These are phyloP conservation scores for Dicrurus megarhynchus DNA, from an alignment of 2,113 vertebrate species.

Conservation along the genomic window DNA sequence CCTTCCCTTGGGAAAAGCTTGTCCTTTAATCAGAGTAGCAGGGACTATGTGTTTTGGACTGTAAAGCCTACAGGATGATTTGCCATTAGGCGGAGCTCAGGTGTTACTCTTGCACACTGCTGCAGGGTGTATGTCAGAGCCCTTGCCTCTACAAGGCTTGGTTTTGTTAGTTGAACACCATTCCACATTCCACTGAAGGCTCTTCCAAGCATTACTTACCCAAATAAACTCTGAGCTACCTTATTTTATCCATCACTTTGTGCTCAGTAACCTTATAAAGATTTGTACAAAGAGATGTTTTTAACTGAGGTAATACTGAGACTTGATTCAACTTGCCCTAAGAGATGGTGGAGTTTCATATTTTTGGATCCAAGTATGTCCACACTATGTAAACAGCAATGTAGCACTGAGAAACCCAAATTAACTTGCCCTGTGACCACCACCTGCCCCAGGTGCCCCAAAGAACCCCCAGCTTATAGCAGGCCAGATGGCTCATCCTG, in stretches of 20 bases:
- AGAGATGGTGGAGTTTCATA: fast-evolving
- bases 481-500: not conserved
- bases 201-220: not conserved
- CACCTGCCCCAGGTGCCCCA: not conserved
- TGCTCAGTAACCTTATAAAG: not conserved
- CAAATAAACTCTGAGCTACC: not conserved
- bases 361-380: not conserved
- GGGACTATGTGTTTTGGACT: not conserved
- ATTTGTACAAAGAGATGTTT: not conserved
- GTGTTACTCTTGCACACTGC: not conserved
- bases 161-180: not conserved
- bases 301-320: not conserved
- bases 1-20: not conserved
- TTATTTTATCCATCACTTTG: not conserved
- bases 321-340: not conserved
- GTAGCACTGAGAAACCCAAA: not conserved
- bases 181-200: not conserved
- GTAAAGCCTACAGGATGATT: not conserved
- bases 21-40: not conserved
- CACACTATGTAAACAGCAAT: fast-evolving
- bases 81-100: not conserved
- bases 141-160: not conserved
- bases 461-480: not conserved
- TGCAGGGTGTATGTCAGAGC: not conserved
- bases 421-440: no score